Conservation (phyloP, 2,888 invertebrate genomes). For the Monochamus alternatus region DNA sequence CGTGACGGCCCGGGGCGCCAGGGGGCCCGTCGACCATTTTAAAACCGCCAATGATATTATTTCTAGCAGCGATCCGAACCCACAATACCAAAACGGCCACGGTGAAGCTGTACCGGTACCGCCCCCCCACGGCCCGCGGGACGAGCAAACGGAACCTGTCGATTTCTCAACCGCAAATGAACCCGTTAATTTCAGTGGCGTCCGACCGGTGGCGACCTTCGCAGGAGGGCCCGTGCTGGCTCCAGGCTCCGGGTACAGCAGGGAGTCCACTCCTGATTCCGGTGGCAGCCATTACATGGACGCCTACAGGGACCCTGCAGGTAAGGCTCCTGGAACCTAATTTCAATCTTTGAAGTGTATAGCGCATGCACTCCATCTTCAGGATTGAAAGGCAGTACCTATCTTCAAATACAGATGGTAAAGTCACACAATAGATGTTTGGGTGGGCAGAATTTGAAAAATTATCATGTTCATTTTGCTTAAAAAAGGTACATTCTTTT, state of each 20-base stretch:
- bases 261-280: slow-evolving; percentile 92
- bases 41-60: slow-evolving; percentile 41
- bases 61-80: slow-evolving; percentile 73
- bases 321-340: slow-evolving; percentile 71
- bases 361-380: too few species aligned
- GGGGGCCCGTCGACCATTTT: slow-evolving; percentile 33
- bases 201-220: slow-evolving; percentile 72
- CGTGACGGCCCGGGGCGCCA: slow-evolving; percentile 21
- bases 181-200: slow-evolving; percentile 77
- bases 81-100: slow-evolving; percentile 74
- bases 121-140: slow-evolving; percentile 67
- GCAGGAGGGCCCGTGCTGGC: slow-evolving; percentile 63
- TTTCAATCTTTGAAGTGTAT: too few species aligned
- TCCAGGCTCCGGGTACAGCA: slow-evolving; percentile 82
- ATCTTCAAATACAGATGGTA: too few species aligned
- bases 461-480: too few species aligned
- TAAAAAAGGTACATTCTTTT: too few species aligned
- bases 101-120: slow-evolving; percentile 72
- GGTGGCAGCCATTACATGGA: slow-evolving; percentile 92
- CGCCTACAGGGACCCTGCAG: slow-evolving; percentile 88
- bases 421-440: too few species aligned
- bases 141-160: slow-evolving; percentile 81
- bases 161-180: slow-evolving; percentile 81
- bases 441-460: too few species aligned
- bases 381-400: too few species aligned